These are phyloP conservation scores for Helleia helle DNA, from an alignment of 2,888 invertebrate species.

Conservation along the genomic window DNA sequence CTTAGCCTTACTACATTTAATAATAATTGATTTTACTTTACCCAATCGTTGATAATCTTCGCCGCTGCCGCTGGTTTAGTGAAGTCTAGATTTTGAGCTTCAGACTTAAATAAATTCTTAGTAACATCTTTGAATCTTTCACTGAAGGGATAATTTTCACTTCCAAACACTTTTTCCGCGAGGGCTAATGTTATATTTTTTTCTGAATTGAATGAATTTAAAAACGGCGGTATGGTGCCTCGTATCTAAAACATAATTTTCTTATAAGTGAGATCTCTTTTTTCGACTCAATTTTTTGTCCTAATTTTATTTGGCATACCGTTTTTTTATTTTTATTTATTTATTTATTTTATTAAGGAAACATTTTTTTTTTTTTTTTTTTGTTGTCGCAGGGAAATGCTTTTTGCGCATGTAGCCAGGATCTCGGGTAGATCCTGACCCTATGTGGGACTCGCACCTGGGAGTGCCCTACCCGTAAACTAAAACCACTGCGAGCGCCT, in stretches of 20 bases:
- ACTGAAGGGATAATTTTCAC: slow-evolving; percentile 17
- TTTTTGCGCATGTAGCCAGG: no score
- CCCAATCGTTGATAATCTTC: slow-evolving; percentile 23
- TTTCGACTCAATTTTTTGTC: no score
- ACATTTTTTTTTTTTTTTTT: no score
- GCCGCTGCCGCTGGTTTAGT: slow-evolving; percentile 19
- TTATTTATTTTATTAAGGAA: no score
- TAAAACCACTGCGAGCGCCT: no score
- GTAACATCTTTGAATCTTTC: slow-evolving; percentile 18
- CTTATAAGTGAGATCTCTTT: background rate
- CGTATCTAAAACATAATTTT: slow-evolving; percentile 18
- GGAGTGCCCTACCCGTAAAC: no score
- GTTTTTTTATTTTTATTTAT: no score
- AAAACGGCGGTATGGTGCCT: slow-evolving; percentile 16
- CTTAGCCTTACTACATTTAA: background rate
- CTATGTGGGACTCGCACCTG: no score
- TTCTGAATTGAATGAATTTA: slow-evolving; percentile 19
- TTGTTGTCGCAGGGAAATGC: no score
- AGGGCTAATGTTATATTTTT: slow-evolving; percentile 20
- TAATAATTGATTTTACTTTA: slow-evolving; percentile 8
- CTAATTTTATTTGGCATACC: no score
- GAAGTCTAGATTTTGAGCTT: slow-evolving; percentile 24
- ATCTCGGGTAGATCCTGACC: no score
- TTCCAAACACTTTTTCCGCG: slow-evolving; percentile 21
- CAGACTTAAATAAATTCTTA: slow-evolving; percentile 17